Evolutionary conservation across 2,888 invertebrate species (phyloP), one percentile per base, ranked within the genome.

Genomic region (Eulithis testata): DNA sequence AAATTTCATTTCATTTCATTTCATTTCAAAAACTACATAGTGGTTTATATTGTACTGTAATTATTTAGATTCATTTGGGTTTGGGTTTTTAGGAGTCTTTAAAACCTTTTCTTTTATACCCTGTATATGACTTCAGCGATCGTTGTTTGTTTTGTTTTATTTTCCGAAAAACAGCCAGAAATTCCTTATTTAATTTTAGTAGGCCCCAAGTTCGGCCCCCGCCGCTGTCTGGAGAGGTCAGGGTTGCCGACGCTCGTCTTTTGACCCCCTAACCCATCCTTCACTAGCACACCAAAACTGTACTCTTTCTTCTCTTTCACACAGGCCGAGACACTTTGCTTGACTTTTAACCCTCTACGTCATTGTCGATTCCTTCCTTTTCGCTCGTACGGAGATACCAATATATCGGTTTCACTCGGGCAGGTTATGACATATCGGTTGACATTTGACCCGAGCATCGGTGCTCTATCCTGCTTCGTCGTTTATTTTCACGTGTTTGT

Each of bases 391-490:
- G 14, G 40, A 69, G 54, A 72, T 68, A 67, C 67, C 70, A 64
- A 82, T 89, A 81, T 73, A 68, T 77, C 82, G 75, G 79, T 88
- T 84, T 87, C 89, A 76, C 80, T 89, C 86, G 74, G 84, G 89
- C 90, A 88, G 93, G 92, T 92, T 93, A 89, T 92, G 92, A 93
- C 93, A 93, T 92, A 92, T 93, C 90, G 90, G 87, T 80, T 83
- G 88, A 90, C 92, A 87, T 89, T 82, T 93, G 91, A 92, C 93
- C 92, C 83, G 76, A 81, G 78, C 89, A 85, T 88, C 86, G 84
- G 73, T 76, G 74, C 70, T 83, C 65, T 76, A 79, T 90, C 89
- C 83, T 81, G 77, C 83, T 90, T 84, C 83, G 77, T 80, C 88
- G 65, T 78, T 51, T 55, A 66, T 72, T 77, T 74, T 82, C 79